A percentile compares a stretch with the other conserved stretches of the same genome.
Evolutionary conservation across 2,113 vertebrate species (phyloP).

Genomic region (Galbula dea): DNA sequence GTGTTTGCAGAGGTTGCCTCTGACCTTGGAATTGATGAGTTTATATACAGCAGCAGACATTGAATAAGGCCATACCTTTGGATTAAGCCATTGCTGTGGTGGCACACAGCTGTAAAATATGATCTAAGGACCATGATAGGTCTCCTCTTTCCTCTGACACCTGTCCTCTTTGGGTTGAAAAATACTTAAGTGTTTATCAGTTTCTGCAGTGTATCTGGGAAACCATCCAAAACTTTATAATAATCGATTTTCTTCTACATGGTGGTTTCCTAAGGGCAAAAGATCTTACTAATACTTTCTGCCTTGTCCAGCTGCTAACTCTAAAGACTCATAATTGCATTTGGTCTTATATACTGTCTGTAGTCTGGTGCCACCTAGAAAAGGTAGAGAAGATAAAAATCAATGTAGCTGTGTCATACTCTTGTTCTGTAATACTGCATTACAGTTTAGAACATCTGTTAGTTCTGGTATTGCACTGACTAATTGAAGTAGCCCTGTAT

Average conservation of each 20-base stretch:
- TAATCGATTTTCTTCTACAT: neutral
- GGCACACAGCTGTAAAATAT: neutral
- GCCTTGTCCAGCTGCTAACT: neutral
- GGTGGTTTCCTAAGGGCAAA: neutral
- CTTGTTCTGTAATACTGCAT: neutral
- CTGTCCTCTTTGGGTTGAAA: neutral
- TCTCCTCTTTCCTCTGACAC: neutral
- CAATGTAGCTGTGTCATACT: neutral
- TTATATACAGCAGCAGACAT: neutral
- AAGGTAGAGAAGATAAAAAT: neutral
- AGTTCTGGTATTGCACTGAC: neutral
- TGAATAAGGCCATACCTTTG: neutral
- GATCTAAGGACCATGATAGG: neutral
- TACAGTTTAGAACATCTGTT: neutral
- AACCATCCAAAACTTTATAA: slow-evolving; percentile 2
- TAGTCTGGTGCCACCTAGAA: neutral
- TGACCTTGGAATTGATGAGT: neutral
- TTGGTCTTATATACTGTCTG: neutral
- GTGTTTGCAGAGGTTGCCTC: neutral
- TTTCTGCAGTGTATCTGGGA: slow-evolving; percentile 6
- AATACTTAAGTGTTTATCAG: neutral
- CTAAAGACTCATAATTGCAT: neutral
- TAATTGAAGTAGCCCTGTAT: neutral
- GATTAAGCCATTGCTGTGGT: neutral
- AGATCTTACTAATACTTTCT: neutral